Percentiles rank a stretch among this genome's conserved stretches.
Evolutionary conservation across 2,797 vertebrate genomes (phyloP).

Genomic region (Mionectes olivaceus): DNA sequence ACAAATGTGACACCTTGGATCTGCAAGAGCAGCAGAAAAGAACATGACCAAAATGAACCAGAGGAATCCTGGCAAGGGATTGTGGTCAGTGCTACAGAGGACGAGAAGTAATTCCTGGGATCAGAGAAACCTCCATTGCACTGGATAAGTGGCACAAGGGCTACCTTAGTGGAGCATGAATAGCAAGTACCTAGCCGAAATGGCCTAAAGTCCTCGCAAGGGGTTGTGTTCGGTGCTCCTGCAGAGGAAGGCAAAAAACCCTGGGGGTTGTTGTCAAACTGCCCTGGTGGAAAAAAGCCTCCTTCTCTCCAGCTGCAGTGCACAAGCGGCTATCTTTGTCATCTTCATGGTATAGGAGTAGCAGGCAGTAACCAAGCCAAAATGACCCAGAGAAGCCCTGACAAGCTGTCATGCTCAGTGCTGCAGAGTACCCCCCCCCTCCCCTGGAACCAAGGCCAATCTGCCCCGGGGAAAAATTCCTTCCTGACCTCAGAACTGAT

Average conservation of each 20-base stretch:
- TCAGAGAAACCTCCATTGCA: neutral
- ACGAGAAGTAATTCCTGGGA: neutral
- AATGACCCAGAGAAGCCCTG: neutral
- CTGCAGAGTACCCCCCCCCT: neutral
- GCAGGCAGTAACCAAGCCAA: neutral
- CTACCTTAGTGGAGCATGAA: neutral
- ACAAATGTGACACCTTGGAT: rapidly evolving
- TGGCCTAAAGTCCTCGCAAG: neutral
- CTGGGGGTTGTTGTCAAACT: rapidly evolving
- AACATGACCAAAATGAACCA: neutral
- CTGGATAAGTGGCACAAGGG: rapidly evolving
- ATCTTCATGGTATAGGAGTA: neutral
- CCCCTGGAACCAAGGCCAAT: neutral
- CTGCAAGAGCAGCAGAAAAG: neutral
- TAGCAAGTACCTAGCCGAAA: neutral
- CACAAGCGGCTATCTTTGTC: neutral
- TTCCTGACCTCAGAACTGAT: neutral
- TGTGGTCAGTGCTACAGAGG: neutral
- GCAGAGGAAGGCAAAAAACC: neutral
- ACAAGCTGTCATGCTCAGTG: neutral
- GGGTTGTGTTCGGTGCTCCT: neutral
- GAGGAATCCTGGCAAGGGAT: neutral
- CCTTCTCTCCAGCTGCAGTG: neutral
- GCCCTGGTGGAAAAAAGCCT: neutral
- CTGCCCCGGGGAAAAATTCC: neutral